These are phyloP conservation scores for Zaprionus gabonicus DNA, from an alignment of 1,140 invertebrate genomes.

Conservation along the genomic window DNA sequence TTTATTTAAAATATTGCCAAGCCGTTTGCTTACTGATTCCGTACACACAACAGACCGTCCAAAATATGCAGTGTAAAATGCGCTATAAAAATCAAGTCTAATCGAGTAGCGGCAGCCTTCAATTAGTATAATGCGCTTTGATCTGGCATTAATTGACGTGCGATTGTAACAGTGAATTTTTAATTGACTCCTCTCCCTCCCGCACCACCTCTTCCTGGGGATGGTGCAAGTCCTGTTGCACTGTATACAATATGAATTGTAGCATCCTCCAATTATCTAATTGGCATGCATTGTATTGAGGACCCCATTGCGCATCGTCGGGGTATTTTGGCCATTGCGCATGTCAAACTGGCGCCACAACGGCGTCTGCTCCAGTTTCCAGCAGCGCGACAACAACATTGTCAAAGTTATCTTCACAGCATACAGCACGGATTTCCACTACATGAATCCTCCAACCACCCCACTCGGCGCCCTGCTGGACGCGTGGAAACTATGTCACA, in stretches of 20 bases:
- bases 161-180: slow-evolving; percentile 13
- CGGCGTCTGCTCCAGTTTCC: slow-evolving; percentile 77
- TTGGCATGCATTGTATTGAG: slow-evolving; percentile 55
- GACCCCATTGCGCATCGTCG: slow-evolving; percentile 43
- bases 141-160: slow-evolving; percentile 13
- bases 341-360: slow-evolving; percentile 77
- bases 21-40: slow-evolving; percentile 20
- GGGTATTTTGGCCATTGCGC: slow-evolving; percentile 45
- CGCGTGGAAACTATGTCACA: slow-evolving; percentile 70
- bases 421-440: slow-evolving; percentile 28
- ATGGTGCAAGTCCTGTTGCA: slow-evolving; percentile 3
- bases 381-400: slow-evolving; percentile 30
- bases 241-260: slow-evolving; percentile 4
- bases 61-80: slow-evolving; percentile 14
- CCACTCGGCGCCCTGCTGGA: background rate
- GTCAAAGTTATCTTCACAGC: slow-evolving; percentile 26
- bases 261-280: slow-evolving; percentile 67
- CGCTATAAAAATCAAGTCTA: slow-evolving; percentile 23
- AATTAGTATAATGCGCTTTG: slow-evolving; percentile 10
- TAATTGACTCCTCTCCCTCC: slow-evolving; percentile 13
- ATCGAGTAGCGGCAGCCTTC: slow-evolving; percentile 7
- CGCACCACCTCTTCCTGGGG: background rate
- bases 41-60: background rate
- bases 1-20: slow-evolving; percentile 34
- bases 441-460: background rate